Conservation (phyloP, 2,797 vertebrate species). For the Petrocephalus sullivani region DNA sequence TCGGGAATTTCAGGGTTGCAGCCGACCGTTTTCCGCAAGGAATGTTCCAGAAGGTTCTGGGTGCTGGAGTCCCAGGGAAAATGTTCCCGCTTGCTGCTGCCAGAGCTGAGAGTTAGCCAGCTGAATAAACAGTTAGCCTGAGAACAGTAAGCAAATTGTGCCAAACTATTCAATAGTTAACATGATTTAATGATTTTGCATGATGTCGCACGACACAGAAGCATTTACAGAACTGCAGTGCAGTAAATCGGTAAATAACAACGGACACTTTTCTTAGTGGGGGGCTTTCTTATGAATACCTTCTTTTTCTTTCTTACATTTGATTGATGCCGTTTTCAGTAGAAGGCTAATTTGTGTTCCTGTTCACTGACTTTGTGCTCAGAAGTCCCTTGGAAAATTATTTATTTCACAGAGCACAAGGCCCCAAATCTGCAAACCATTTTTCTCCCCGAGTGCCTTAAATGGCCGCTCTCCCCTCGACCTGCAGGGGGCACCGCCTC, state of each 20-base stretch:
- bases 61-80: neutral
- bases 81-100: neutral
- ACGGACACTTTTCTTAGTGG: neutral
- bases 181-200: neutral
- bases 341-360: constrained; percentile 10
- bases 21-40: neutral
- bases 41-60: neutral
- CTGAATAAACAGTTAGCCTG: neutral
- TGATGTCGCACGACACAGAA: neutral
- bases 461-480: neutral
- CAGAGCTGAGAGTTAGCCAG: constrained; percentile 5
- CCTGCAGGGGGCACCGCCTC: constrained; percentile 79
- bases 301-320: neutral
- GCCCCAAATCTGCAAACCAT: neutral
- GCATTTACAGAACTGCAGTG: neutral
- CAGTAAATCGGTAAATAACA: neutral
- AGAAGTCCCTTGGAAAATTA: neutral
- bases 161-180: neutral
- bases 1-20: neutral
- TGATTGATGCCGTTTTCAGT: constrained; percentile 6
- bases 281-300: neutral
- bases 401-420: neutral
- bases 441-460: neutral
- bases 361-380: neutral
- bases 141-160: neutral